phyloP scores from a whole-genome alignment of 2,113 vertebrate species.

The Alligator sinensis region DNA sequence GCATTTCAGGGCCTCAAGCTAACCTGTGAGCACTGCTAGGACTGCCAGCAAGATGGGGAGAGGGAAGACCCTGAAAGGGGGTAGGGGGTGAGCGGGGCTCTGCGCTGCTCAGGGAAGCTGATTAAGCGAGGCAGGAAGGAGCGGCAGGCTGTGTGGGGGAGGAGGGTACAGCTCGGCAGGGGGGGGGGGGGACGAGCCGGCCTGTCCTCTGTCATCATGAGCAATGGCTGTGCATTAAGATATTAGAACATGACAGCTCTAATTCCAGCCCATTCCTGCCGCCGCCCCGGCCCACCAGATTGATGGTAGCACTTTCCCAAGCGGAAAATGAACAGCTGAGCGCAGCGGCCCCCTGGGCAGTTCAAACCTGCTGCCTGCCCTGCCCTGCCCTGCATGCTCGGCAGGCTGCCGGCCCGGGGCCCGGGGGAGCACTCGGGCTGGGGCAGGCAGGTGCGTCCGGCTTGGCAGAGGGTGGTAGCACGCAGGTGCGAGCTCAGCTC shows the following conservation, averaged over 20 bases:
- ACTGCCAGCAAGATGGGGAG: neutral
- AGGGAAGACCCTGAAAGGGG: neutral
- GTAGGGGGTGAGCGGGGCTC: neutral
- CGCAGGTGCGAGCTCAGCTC: too few species aligned
- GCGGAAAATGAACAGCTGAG: conserved; percentile 37
- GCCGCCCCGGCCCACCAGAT: conserved; percentile 19
- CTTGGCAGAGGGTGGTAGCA: too few species aligned
- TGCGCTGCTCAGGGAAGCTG: neutral
- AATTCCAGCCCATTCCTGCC: conserved; percentile 41
- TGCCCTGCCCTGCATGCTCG: neutral
- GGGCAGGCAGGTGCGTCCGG: too few species aligned
- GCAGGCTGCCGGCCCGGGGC: neutral
- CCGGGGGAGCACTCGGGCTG: neutral
- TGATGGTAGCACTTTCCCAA: conserved; percentile 56
- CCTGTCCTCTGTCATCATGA: conserved; percentile 57
- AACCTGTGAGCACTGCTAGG: neutral
- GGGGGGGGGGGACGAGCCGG: neutral
- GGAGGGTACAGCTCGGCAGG: neutral
- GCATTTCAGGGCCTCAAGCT: too few species aligned
- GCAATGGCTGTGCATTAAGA: conserved; percentile 80
- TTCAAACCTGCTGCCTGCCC: neutral
- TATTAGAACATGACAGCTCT: conserved; percentile 72
- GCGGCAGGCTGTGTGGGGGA: neutral
- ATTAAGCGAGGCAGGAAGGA: neutral
- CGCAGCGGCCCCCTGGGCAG: neutral